Percentiles rank a stretch among this genome's conserved stretches.
phyloP scores from a whole-genome alignment of 2,797 vertebrate species.

The Sebastes taczanowskii region DNA sequence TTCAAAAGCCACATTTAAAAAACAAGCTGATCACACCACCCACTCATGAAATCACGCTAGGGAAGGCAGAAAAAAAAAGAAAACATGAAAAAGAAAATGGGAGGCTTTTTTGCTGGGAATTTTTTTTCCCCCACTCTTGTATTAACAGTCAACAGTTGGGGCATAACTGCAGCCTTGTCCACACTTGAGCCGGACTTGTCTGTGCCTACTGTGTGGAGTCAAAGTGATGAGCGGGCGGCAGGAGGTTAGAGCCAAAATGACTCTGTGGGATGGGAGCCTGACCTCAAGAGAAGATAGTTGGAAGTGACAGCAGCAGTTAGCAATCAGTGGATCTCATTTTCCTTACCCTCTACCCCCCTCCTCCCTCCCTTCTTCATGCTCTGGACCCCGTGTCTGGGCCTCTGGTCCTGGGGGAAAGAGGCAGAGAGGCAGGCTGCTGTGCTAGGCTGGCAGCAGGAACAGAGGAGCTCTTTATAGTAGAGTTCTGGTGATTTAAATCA shows the following conservation, averaged over 20 bases:
- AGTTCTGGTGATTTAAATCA: conserved; percentile 89
- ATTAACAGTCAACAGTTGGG: conserved; percentile 58
- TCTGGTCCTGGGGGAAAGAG: conserved; percentile 77
- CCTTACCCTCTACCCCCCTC: conserved; percentile 41
- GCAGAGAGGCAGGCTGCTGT: conserved; percentile 81
- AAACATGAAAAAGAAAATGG: conserved; percentile 63
- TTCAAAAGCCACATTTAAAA: conserved; percentile 83
- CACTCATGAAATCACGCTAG: conserved; percentile 78
- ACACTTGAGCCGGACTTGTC: conserved; percentile 53
- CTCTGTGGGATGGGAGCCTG: conserved; percentile 74
- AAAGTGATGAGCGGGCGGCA: conserved; percentile 59
- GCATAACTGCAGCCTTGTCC: conserved; percentile 65
- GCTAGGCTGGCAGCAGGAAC: conserved; percentile 85
- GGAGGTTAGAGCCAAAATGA: conserved; percentile 70
- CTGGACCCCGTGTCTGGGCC: conserved; percentile 80
- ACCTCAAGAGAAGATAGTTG: conserved; percentile 78
- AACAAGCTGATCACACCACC: conserved; percentile 80
- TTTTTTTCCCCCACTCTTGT: conserved; percentile 19
- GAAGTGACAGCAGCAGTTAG: conserved; percentile 82
- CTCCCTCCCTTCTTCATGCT: conserved; percentile 50
- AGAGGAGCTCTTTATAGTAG: conserved; percentile 87
- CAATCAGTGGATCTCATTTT: conserved; percentile 81
- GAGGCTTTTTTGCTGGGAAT: conserved; percentile 42
- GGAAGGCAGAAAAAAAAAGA: conserved; percentile 62
- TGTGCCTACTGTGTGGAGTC: conserved; percentile 69